These are phyloP conservation scores for Brachyistius frenatus DNA, from an alignment of 2,113 vertebrate species.

Conservation along the genomic window DNA sequence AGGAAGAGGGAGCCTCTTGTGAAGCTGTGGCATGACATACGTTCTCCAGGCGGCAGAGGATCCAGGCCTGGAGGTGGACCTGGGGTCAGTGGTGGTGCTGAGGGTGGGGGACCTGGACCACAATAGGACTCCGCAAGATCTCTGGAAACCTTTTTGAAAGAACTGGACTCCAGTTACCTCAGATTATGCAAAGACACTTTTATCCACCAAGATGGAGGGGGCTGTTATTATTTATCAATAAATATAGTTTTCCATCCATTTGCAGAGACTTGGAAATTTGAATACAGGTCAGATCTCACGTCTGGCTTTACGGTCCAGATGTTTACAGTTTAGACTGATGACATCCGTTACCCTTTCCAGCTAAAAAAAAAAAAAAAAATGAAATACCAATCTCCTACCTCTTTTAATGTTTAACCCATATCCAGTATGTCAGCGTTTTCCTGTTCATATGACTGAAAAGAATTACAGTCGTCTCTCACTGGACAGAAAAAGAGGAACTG, in stretches of 20 bases:
- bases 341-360: no score
- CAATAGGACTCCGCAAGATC: neutral
- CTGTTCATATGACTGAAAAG: neutral
- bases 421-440: neutral
- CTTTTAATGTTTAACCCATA: conserved; percentile 4
- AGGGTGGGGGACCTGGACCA: conserved; percentile 53
- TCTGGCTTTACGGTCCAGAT: neutral
- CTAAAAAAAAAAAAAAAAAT: neutral
- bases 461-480: neutral
- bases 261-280: neutral
- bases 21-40: conserved; percentile 93
- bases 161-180: conserved; percentile 1
- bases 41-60: conserved; percentile 47
- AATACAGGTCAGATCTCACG: neutral
- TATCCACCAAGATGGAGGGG: neutral
- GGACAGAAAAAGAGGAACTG: neutral
- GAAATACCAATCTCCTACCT: conserved; percentile 35
- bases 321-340: conserved; percentile 5
- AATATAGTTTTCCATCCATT: conserved; percentile 33
- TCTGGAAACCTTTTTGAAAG: neutral
- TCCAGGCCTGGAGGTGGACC: conserved; percentile 83
- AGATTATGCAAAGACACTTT: conserved; percentile 45
- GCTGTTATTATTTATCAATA: conserved; percentile 24
- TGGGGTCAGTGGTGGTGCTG: neutral
- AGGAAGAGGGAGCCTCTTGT: conserved; percentile 94